Evolutionary conservation across 1,140 invertebrate genomes (phyloP).

Genomic region (Orchestia grillus): DNA sequence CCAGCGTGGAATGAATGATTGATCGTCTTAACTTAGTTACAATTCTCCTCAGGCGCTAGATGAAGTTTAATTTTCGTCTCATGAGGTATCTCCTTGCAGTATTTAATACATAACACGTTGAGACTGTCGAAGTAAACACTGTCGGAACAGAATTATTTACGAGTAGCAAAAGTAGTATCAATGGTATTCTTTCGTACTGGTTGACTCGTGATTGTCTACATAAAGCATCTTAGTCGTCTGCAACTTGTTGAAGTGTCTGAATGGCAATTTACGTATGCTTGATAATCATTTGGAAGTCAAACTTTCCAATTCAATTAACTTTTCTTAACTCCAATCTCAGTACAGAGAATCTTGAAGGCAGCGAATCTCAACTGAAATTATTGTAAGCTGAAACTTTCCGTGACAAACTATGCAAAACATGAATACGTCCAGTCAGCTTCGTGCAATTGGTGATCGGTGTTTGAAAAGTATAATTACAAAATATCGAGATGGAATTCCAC

Average conservation of each 20-base stretch:
- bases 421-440: too few species aligned
- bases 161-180: background rate
- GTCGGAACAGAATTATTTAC: background rate
- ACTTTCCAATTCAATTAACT: too few species aligned
- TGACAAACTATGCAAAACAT: too few species aligned
- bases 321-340: too few species aligned
- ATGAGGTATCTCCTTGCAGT: background rate
- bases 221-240: background rate
- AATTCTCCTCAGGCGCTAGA: background rate
- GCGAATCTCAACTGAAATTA: too few species aligned
- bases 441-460: too few species aligned
- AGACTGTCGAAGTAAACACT: background rate
- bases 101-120: background rate
- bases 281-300: background rate
- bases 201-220: background rate
- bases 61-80: background rate
- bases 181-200: background rate
- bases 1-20: background rate
- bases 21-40: background rate
- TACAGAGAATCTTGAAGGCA: too few species aligned
- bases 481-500: too few species aligned
- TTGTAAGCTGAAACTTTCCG: too few species aligned
- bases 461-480: too few species aligned
- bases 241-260: background rate
- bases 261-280: background rate